Base-by-base conservation (phyloP, 1,140 invertebrate genomes). In the Bombus impatiens region DNA sequence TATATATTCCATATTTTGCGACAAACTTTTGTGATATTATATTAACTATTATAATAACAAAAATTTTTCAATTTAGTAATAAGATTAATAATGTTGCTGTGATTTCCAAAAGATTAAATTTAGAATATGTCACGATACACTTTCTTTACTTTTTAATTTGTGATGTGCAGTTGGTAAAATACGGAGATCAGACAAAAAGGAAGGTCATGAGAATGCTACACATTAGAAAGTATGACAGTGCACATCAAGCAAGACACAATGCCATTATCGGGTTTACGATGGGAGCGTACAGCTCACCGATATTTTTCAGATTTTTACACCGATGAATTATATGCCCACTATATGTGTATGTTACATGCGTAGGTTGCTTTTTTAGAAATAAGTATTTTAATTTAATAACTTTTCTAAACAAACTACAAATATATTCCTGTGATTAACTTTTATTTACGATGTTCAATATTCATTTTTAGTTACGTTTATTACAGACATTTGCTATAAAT, bases 171-270 rank as follows among this genome's bases (percentile, higher is more conserved):
- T 35, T 44, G 5, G 28, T 42, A 44, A 53, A 32, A 57, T 18
- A 37, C 44, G 53, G 6, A 42, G 32, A 71, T 22, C 1, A 71
- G 44, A 81, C 35, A n/a, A 77, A n/a, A 59, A 37, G 44, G 9
- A 76, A 76, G 74, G 74, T 53, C 44, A 53, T 76, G 74, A 76
- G 74, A 53, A 76, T 13, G 47, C 22, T 76, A 76, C 15, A 76
- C 74, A 76, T 76, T 76, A 53, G 74, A 76, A 76, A 57, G 74
- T 76, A 76, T 44, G 44, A n/a, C 32, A 53, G 32, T 35, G 28
- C 18, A 53, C 44, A 57, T 53, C n/a, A 53, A 53, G 74, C 44
- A 53, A 75, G 32, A 53, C 72, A 53, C 74, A 76, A 76, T 76
- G 44, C 32, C 74, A 76, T 75, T 75, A 75, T 53, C n/a, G 74